These are phyloP conservation scores for Anser cygnoides DNA, from an alignment of 2,113 vertebrate species.

Conservation along the genomic window DNA sequence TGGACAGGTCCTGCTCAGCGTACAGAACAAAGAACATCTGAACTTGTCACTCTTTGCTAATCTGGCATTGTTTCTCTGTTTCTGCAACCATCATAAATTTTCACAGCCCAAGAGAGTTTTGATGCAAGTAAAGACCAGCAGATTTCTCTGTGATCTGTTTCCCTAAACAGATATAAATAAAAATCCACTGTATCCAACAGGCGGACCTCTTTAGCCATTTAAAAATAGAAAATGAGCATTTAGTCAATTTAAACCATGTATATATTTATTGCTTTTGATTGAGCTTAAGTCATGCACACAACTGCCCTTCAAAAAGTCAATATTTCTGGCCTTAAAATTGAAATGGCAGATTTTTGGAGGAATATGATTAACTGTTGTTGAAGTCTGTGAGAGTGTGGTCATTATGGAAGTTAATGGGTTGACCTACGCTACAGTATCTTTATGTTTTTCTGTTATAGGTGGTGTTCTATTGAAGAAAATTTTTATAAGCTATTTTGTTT, in stretches of 20 bases:
- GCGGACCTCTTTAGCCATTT: background rate
- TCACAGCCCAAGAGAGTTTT: background rate
- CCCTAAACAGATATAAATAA: accelerated
- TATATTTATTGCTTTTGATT: background rate
- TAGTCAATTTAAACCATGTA: background rate
- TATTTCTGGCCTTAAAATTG: background rate
- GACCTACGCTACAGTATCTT: background rate
- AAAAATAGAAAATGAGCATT: background rate
- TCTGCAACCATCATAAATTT: background rate
- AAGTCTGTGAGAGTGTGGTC: background rate
- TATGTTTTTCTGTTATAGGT: background rate
- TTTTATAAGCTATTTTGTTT: background rate
- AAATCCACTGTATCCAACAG: background rate
- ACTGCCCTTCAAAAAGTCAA: background rate
- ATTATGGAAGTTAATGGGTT: background rate
- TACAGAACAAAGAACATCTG: background rate
- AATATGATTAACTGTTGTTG: background rate
- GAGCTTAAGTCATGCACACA: background rate
- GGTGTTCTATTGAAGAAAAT: background rate
- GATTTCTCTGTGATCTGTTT: background rate
- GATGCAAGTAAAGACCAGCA: background rate
- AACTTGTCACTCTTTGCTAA: background rate
- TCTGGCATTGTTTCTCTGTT: background rate
- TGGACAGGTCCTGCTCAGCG: background rate
- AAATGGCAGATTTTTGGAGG: background rate